Percentiles rank a stretch among this genome's conserved stretches.
phyloP scores from a whole-genome alignment of 2,888 invertebrate species.

The Thera britannica region DNA sequence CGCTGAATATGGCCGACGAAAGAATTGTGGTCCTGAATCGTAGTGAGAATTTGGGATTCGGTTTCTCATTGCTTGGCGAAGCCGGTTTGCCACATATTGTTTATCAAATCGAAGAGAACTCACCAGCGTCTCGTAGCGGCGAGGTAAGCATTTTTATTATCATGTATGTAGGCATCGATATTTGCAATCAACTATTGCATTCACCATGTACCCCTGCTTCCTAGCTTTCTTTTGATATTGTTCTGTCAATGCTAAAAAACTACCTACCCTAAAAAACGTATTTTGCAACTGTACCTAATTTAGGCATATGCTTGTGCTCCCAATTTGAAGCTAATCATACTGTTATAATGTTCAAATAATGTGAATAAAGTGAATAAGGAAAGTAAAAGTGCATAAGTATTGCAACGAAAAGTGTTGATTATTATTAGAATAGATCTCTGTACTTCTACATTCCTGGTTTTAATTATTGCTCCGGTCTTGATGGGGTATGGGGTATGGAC shows the following conservation, averaged over 20 bases:
- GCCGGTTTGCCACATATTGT: constrained; percentile 97
- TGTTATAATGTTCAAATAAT: too few species aligned
- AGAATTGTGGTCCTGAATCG: constrained; percentile 94
- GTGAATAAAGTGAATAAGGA: too few species aligned
- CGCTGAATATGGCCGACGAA: constrained; percentile 93
- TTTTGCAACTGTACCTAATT: too few species aligned
- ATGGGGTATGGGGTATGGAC: too few species aligned
- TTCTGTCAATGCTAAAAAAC: constrained; percentile 9
- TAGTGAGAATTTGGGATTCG: constrained; percentile 94
- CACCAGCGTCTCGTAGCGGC: constrained; percentile 95
- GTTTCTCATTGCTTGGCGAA: constrained; percentile 95
- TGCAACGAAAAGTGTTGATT: too few species aligned
- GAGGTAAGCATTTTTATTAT: constrained; percentile 86
- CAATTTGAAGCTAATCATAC: too few species aligned
- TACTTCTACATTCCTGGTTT: too few species aligned
- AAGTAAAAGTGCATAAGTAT: too few species aligned
- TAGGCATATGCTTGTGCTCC: too few species aligned
- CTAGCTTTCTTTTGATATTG: constrained; percentile 43
- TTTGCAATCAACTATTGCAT: constrained; percentile 16
- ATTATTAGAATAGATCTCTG: too few species aligned
- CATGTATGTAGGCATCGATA: not conserved
- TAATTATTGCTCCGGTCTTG: too few species aligned
- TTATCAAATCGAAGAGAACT: constrained; percentile 96
- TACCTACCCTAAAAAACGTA: not conserved
- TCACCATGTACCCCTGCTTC: constrained; percentile 38